phyloP scores from a whole-genome alignment of 2,888 invertebrate species.

The Tortrix viridana region DNA sequence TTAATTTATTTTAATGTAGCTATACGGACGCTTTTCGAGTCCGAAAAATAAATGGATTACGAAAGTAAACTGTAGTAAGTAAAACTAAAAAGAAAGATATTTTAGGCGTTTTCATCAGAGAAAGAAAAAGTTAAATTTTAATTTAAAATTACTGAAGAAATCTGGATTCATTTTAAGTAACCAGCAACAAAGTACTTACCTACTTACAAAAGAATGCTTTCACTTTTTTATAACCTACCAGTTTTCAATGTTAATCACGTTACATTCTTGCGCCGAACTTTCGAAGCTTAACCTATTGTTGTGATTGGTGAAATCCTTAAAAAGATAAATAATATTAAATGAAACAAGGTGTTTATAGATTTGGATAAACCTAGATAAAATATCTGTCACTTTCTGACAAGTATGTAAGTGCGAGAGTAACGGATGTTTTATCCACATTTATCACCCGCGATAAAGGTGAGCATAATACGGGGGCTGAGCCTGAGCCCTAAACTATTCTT shows the following conservation, averaged over 20 bases:
- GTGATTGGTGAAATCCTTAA: constrained; percentile 15
- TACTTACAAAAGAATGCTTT: constrained; percentile 24
- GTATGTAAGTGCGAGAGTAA: no score
- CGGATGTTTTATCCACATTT: no score
- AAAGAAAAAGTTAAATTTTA: neutral
- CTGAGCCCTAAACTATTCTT: no score
- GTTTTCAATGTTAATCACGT: constrained; percentile 29
- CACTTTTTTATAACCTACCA: constrained; percentile 22
- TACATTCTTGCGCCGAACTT: constrained; percentile 30
- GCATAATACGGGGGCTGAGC: no score
- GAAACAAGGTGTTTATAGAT: no score
- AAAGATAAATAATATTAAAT: neutral
- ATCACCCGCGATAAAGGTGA: no score
- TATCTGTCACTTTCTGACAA: no score
- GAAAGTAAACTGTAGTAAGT: neutral
- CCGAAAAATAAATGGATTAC: neutral
- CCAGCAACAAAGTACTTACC: neutral
- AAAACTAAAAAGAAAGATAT: neutral
- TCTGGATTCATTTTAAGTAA: neutral
- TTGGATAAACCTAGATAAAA: no score
- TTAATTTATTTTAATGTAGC: no score
- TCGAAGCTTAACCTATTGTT: constrained; percentile 26
- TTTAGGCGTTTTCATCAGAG: no score
- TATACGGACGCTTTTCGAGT: no score
- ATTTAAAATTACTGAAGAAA: neutral